Base-by-base conservation (phyloP, 2,797 vertebrate species). In the Paratrypauchen microcephalus region DNA sequence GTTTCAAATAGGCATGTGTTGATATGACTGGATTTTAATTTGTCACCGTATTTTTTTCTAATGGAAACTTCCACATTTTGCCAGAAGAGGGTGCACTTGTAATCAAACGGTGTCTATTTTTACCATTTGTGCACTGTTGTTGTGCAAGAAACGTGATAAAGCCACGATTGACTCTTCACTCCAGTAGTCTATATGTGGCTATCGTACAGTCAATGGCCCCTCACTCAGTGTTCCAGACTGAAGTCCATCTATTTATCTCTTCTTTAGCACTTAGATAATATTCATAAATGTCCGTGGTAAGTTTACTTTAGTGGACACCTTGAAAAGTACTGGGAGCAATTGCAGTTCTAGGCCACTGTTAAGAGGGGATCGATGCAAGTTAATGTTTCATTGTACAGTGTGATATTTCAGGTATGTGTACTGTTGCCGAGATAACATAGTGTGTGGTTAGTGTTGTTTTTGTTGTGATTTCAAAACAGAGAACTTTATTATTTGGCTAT, bases 61-160 rank as follows among this genome's bases (percentile, higher is more conserved):
- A 39, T 39, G 24, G n/a, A n/a, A n/a, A n/a, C 24, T 41, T 15
- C 78, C 84, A 74, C 67, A 62, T 73, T 86, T 84, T 81, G 74
- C 32, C 5, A 52, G 55, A 54, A 64, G 11, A 56, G 69, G 75
- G 73, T 52, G 47, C 61, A 47, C 66, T 72, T 69, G 45, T 75
- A 68, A 80, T 71, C 58, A 75, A 80, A 83, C 66, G 64, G 47
- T 69, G 36, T 21, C 36, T 23, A 24, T 62, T 45, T 41, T 62
- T 41, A 39, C 32, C 8, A 1, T 23, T 39, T 62, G 11, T 41
- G 4, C 5, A 30, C 28, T 28, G 4, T 30, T 61, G 11, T 13
- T 61, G 59, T 23, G n/a, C 41, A 39, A 32, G n/a, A n/a, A 19
- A 39, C 23, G 19, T 24, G 41, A 45, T 45, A 45, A 45, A 45